A percentile compares a stretch with the other conserved stretches of the same genome.
Conservation (phyloP, 1,140 invertebrate genomes). For the Drosophila baimaii region DNA sequence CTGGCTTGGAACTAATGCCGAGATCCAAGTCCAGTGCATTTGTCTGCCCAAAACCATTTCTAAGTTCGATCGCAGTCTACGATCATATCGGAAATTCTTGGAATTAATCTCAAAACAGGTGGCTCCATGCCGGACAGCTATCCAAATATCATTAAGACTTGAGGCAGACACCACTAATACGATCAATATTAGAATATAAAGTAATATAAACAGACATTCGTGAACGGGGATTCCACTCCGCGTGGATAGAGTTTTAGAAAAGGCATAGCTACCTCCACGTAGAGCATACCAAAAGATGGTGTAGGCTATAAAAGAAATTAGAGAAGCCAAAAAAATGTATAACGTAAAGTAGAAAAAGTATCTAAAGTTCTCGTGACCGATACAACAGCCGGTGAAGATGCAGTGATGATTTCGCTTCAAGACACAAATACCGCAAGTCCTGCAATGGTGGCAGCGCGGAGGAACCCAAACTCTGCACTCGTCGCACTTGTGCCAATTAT, state of each 20-base stretch:
- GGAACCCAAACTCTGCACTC: not conserved
- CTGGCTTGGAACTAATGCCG: not conserved
- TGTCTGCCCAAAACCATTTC: not conserved
- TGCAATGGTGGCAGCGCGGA: constrained; percentile 2
- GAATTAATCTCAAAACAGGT: not conserved
- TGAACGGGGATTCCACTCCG: no score
- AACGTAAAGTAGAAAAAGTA: constrained; percentile 11
- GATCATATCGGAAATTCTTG: not conserved
- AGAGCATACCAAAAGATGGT: no score
- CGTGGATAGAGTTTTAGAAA: no score
- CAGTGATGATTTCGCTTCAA: constrained; percentile 13
- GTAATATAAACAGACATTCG: not conserved
- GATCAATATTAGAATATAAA: not conserved
- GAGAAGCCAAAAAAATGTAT: not conserved
- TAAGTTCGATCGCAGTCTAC: not conserved
- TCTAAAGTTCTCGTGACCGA: constrained; percentile 13
- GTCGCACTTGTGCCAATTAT: constrained; percentile 3
- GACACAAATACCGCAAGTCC: constrained; percentile 3
- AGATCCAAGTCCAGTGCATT: constrained; percentile 3
- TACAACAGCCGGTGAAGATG: not conserved
- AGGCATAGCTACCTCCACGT: no score
- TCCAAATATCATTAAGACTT: not conserved
- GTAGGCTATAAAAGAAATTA: not conserved
- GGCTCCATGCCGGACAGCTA: not conserved
- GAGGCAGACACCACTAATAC: not conserved